Conservation (phyloP, 2,888 invertebrate species). For the Chromoteleia sp. region DNA sequence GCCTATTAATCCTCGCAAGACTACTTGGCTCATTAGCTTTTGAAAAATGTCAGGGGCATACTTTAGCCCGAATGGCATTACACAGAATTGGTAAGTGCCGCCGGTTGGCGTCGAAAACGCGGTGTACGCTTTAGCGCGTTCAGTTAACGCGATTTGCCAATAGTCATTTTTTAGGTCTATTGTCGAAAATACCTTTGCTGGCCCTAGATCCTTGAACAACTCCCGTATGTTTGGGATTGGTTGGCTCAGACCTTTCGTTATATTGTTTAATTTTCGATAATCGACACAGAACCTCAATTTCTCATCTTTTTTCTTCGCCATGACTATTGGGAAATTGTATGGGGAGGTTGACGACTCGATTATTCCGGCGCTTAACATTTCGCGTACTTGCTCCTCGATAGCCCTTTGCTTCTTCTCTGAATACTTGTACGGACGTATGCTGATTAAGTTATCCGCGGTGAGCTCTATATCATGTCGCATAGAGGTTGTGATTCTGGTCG, state of each 20-base stretch:
- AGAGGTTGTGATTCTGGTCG: no score
- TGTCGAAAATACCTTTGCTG: slow-evolving; percentile 73
- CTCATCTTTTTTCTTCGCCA: slow-evolving; percentile 60
- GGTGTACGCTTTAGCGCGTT: neutral
- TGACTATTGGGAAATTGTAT: slow-evolving; percentile 67
- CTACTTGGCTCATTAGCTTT: slow-evolving; percentile 73
- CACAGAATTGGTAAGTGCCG: slow-evolving; percentile 74
- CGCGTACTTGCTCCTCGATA: no score
- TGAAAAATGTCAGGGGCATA: slow-evolving; percentile 72
- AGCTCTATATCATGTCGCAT: no score
- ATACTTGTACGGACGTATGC: no score
- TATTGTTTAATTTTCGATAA: slow-evolving; percentile 72
- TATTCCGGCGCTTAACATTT: slow-evolving; percentile 64
- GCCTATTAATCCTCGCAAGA: slow-evolving; percentile 60
- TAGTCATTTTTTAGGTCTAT: slow-evolving; percentile 76
- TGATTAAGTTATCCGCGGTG: no score
- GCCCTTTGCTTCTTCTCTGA: no score
- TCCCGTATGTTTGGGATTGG: slow-evolving; percentile 53
- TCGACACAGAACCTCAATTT: slow-evolving; percentile 66
- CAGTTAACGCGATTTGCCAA: slow-evolving; percentile 77
- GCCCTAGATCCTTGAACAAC: slow-evolving; percentile 72
- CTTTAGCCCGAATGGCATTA: slow-evolving; percentile 73
- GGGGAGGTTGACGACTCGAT: slow-evolving; percentile 62
- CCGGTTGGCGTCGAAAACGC: slow-evolving; percentile 48
- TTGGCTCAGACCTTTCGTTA: slow-evolving; percentile 63